Evolutionary conservation across 2,888 invertebrate species (phyloP), one percentile per base, ranked within the genome.

Genomic region (Alviniconcha strummeri): DNA sequence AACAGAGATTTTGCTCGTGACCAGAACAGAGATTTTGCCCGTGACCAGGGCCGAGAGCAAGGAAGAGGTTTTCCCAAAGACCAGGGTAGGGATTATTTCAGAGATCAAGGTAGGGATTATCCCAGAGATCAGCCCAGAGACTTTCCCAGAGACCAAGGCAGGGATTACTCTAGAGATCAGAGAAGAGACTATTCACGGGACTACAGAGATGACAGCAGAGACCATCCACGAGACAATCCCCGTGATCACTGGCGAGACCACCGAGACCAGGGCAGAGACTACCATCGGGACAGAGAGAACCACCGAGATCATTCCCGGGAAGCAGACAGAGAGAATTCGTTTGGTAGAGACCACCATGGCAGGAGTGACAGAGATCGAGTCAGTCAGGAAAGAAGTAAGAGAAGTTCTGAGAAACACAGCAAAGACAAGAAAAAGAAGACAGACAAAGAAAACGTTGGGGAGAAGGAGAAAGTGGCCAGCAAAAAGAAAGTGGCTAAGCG

Each of bases 361-460:
- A 92, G 91, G 88, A 90, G 92, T 86, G 90, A 88, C 86, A 94
- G 92, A 4, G 93, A 93, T 13, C 36, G 36, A 36, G 36, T 36
- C 36, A 93, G 93, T 92, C 93, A 89, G 94, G 94, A 86, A 3
- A 77, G 75, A 88, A 94, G 94, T 84, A 95, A 94, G 89, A 94
- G 92, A 82, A 92, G 86, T 81, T 89, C 92, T 95, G 88, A 94
- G 94, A 89, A 94, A 94, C 89, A 83, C 64, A 88, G 86, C 60
- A 84, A 84, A 81, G 85, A 86, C 56, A 86, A 86, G 54, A 87
- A 78, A 85, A 87, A 87, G 79, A 86, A 85, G 57, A 86, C 86
- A 79, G 84, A 84, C n/a, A 89, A 89, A 82, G 88, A 87, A 56
- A 87, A 86, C 55, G 84, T 85, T 83, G 84, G 82, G 76, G 87